A percentile compares a stretch with the other conserved stretches of the same genome.
Conservation (phyloP, 2,888 invertebrate genomes). For the Galerucella pusilla region DNA sequence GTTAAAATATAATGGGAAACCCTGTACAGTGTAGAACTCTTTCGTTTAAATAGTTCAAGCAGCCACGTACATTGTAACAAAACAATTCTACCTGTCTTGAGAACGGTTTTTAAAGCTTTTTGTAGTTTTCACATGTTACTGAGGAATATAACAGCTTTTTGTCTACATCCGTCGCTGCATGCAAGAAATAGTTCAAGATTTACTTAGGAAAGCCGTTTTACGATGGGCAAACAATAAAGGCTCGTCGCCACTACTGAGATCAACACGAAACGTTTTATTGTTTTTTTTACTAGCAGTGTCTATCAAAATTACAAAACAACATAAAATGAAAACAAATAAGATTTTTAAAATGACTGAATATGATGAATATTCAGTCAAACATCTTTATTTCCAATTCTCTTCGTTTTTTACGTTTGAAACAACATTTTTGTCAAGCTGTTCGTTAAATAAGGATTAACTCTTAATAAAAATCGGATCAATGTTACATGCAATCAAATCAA, state of each 20-base stretch:
- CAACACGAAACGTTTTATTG: slow-evolving; percentile 36
- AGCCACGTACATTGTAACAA: slow-evolving; percentile 5
- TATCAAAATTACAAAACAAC: slow-evolving; percentile 10
- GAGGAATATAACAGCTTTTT: slow-evolving; percentile 57
- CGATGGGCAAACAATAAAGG: slow-evolving; percentile 52
- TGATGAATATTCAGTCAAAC: neutral
- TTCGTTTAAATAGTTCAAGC: neutral
- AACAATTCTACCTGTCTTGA: slow-evolving; percentile 37
- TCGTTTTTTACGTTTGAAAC: no score
- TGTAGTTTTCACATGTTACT: slow-evolving; percentile 58
- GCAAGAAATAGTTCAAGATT: slow-evolving; percentile 36
- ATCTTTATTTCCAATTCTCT: no score
- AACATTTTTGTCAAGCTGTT: neutral
- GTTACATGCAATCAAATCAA: slow-evolving; percentile 44
- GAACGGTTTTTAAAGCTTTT: slow-evolving; percentile 34
- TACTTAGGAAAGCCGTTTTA: slow-evolving; percentile 54
- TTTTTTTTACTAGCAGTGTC: slow-evolving; percentile 13
- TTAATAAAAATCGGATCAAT: slow-evolving; percentile 40
- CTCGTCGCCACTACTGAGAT: slow-evolving; percentile 28
- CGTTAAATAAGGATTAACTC: slow-evolving; percentile 6
- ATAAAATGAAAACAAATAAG: neutral
- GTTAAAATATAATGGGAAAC: neutral
- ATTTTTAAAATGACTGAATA: neutral
- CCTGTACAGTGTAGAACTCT: neutral
- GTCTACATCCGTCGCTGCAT: slow-evolving; percentile 28